These are phyloP conservation scores for Hyles euphorbiae DNA, from an alignment of 1,140 invertebrate genomes.

Conservation along the genomic window DNA sequence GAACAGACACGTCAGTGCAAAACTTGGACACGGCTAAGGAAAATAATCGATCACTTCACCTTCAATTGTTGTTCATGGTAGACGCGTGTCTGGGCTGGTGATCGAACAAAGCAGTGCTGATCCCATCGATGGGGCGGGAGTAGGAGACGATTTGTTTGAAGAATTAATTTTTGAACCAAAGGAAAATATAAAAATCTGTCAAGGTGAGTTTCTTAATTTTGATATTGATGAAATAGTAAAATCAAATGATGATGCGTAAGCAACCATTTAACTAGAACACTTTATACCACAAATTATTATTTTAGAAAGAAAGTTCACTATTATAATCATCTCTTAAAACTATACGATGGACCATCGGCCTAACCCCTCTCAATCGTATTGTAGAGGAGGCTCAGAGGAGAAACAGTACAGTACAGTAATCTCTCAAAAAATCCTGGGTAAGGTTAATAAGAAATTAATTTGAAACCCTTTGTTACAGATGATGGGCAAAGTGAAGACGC, in stretches of 20 bases:
- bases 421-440: too few species aligned
- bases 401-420: too few species aligned
- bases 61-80: constrained; percentile 11
- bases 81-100: constrained; percentile 17
- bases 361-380: too few species aligned
- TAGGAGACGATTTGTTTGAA: constrained; percentile 1
- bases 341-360: too few species aligned
- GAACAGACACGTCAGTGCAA: constrained; percentile 53
- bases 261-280: too few species aligned
- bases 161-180: constrained; percentile 3
- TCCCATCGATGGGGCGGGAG: neutral
- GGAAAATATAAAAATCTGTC: constrained; percentile 15
- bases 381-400: too few species aligned
- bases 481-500: constrained; percentile 66
- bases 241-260: too few species aligned
- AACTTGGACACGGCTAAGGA: constrained; percentile 35
- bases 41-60: constrained; percentile 41
- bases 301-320: too few species aligned
- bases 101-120: constrained; percentile 5
- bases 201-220: constrained; percentile 20
- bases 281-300: too few species aligned
- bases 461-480: constrained; percentile 47
- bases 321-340: too few species aligned
- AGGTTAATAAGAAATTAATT: too few species aligned
- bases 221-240: too few species aligned